A percentile compares a stretch with the other conserved stretches of the same genome.
These are phyloP conservation scores for Rhadina sibilatrix DNA, from an alignment of 2,113 vertebrate genomes.

Conservation along the genomic window DNA sequence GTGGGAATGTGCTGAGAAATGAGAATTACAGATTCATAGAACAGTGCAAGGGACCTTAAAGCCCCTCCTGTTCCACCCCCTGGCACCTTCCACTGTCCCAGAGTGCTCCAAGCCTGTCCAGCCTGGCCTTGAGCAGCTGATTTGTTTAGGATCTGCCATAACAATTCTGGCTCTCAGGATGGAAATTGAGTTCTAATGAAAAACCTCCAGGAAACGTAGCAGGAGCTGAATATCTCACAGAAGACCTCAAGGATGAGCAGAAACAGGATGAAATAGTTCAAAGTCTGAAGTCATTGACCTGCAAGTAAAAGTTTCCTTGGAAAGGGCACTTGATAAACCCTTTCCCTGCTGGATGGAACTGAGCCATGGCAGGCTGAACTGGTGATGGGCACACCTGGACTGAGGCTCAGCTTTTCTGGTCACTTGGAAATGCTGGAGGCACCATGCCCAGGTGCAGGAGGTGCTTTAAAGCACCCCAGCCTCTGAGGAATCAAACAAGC, in stretches of 20 bases:
- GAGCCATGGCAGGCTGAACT: neutral
- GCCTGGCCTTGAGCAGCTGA: neutral
- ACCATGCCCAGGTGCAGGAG: neutral
- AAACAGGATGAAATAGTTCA: neutral
- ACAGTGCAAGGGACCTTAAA: neutral
- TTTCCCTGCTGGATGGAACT: neutral
- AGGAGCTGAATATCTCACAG: neutral
- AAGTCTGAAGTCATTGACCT: neutral
- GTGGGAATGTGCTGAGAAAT: neutral
- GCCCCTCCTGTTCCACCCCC: neutral
- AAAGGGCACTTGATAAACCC: too few relatives aligned
- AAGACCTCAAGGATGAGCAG: neutral
- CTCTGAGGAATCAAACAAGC: neutral
- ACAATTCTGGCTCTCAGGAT: neutral
- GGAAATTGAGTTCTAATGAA: neutral
- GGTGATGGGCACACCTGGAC: accelerated
- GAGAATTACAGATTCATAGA: neutral
- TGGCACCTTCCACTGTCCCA: neutral
- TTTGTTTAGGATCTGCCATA: neutral
- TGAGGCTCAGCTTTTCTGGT: neutral
- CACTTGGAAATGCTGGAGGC: neutral
- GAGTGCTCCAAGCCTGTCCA: accelerated
- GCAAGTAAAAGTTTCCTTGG: neutral
- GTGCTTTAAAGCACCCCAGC: accelerated
- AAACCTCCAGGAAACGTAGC: neutral